Base-by-base conservation (phyloP, 2,113 vertebrate species). In the Progne subis region DNA sequence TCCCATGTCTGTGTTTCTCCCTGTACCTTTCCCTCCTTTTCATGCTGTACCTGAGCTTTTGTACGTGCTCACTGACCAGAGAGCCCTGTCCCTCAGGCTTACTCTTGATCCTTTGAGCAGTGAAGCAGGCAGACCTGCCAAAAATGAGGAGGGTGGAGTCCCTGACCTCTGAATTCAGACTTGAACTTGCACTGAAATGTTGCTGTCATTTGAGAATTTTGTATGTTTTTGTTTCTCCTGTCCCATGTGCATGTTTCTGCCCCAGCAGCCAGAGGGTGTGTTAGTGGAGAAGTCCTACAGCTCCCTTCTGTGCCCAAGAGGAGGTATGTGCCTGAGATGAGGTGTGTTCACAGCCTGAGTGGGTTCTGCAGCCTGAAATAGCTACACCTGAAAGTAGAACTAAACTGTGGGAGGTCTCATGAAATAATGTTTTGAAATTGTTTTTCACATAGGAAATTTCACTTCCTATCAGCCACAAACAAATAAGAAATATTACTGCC, bases 281-380 rank as follows among this genome's bases (percentile, higher is more conserved):
- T 92, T 94, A 28, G 92, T 97, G 95, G 97, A 97, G 92, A 97
- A 97, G 76, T 49, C 96, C 41, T 80, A 96, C 75, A 90, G 70
- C 68, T 96, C 88, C 31, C 14, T 97, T 89, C 82, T 97, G 69
- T 98, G 97, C 87, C 96, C 96, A 0, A 96, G 87, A 96, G 94
- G 96, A 97, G 96, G 96, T 96, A 88, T 97, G 71, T 98, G 97
- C 84, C 93, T 53, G 0, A 96, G 85, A 91, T 15, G 67, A 97
- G 92, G 94, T 95, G 87, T 19, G 97, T 95, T n/a, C 64, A 77
- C 23, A 77, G 75, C 43, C 32, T 64, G 57, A 60, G 29, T 20
- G 52, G 18, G 28, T 79, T 75, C 57, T 82, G 56, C 74, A 87
- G 49, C 20, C 74, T 60, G 59, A 70, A 90, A 63, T 71, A 57